phyloP scores from a whole-genome alignment of 2,113 vertebrate species.

The Hymenochirus boettgeri region DNA sequence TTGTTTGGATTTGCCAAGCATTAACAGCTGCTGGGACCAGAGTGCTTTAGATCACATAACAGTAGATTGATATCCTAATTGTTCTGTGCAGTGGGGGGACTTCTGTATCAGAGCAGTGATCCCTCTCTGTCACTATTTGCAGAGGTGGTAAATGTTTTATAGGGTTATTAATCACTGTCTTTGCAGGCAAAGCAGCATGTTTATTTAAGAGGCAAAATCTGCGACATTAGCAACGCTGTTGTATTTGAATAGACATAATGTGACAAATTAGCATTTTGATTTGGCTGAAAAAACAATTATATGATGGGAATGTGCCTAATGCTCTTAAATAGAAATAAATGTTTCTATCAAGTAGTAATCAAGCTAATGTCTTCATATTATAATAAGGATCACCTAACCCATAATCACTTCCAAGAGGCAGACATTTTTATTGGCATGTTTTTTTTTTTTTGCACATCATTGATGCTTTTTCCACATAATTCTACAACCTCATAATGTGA shows the following conservation, averaged over 20 bases:
- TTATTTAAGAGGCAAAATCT: background rate
- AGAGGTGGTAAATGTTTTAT: slow-evolving; percentile 12
- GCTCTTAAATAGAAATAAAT: too few relatives aligned
- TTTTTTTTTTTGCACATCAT: too few relatives aligned
- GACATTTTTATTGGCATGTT: too few relatives aligned
- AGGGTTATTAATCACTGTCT: background rate
- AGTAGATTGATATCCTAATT: slow-evolving; percentile 2
- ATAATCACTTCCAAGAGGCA: too few relatives aligned
- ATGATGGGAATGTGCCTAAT: too few relatives aligned
- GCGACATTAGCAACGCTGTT: background rate
- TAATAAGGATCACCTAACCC: too few relatives aligned
- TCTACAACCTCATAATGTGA: too few relatives aligned
- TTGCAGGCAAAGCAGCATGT: background rate
- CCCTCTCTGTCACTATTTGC: slow-evolving; percentile 18
- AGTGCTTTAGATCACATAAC: background rate
- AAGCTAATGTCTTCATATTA: too few relatives aligned
- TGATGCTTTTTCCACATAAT: too few relatives aligned
- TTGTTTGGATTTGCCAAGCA: slow-evolving; percentile 7
- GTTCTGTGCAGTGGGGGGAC: slow-evolving; percentile 8
- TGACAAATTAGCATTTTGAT: too few relatives aligned
- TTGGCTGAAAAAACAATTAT: too few relatives aligned
- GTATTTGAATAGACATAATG: background rate
- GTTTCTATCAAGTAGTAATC: too few relatives aligned
- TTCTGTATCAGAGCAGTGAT: slow-evolving; percentile 10
- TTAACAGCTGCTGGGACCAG: background rate